Evolutionary conservation across 2,113 vertebrate species (phyloP).

Genomic region (Pteropus alecto): DNA sequence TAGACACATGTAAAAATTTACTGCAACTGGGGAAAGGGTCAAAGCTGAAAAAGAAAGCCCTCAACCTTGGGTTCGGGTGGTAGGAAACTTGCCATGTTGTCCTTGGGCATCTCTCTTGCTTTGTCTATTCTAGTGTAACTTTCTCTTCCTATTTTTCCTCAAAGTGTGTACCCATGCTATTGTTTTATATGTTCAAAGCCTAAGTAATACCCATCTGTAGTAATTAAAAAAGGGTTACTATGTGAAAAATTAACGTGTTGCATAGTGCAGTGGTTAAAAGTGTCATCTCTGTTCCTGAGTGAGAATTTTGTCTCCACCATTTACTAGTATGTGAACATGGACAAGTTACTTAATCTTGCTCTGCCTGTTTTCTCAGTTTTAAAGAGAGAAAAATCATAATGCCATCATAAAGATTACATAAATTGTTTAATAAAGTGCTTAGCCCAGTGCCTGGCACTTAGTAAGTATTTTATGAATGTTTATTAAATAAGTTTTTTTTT

Average conservation of each 20-base stretch:
- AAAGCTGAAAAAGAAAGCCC: neutral
- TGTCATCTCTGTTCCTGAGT: neutral
- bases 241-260: neutral
- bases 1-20: neutral
- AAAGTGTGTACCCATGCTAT: neutral
- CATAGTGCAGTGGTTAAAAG: neutral
- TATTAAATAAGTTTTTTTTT: neutral
- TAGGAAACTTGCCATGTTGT: neutral
- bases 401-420: neutral
- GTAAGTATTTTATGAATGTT: neutral
- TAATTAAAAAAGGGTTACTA: neutral
- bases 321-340: neutral
- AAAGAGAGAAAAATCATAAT: neutral
- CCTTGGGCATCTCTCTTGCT: neutral
- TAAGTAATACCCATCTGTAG: neutral
- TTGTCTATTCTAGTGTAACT: neutral
- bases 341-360: neutral
- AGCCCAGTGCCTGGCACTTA: neutral
- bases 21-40: neutral
- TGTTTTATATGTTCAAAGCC: neutral
- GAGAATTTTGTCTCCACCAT: neutral
- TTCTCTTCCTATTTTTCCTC: neutral
- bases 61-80: neutral
- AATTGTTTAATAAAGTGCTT: neutral
- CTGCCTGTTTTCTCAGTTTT: neutral